Base-by-base conservation (phyloP, 2,888 invertebrate genomes). In the Drosophila paranaensis region DNA sequence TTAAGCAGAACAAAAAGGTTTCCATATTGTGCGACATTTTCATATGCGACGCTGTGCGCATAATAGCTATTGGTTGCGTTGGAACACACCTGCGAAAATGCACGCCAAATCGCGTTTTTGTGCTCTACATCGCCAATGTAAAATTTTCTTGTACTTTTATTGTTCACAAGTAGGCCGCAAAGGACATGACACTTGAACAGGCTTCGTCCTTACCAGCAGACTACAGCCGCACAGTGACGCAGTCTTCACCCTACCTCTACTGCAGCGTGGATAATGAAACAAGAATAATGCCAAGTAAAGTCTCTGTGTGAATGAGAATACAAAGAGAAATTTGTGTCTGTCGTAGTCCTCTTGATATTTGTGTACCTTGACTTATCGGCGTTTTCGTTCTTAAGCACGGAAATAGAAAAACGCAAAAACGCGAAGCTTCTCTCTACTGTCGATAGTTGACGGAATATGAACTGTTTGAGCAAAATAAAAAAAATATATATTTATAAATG, bases 91-190 rank as follows among this genome's bases (percentile, higher is more conserved):
- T 70, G 40, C 20, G 46, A 55, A 79, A 77, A 88, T 75, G 82
- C 89, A 87, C 87, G 81, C 75, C 88, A 87, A 91, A 88, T 90
- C 87, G 85, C 81, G 85, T 77, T 89, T 88, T 79, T 74, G 70
- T 70, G 69, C 61, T 77, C 82, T 80, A 75, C 77, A 82, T 87
- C 77, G 71, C 82, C 71, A 66, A 55, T 64, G 72, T 82, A 79
- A 65, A 61, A 73, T 74, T 69, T 73, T 57, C 79, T 80, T 72
- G 77, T 48, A 61, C 66, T 66, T 75, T 74, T 66, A 57, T 73
- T 71, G 67, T 70, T 81, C 76, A 78, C 80, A 87, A 90, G 85
- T 88, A 86, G 79, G 74, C 81, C 71, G 74, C 77, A 86, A 88
- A 86, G 81, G 82, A 86, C 82, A 83, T 82, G 81, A 73, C 81